Base-by-base conservation (phyloP, 92 coral and sea anemone genomes). In the Parazoanthus swiftii region DNA sequence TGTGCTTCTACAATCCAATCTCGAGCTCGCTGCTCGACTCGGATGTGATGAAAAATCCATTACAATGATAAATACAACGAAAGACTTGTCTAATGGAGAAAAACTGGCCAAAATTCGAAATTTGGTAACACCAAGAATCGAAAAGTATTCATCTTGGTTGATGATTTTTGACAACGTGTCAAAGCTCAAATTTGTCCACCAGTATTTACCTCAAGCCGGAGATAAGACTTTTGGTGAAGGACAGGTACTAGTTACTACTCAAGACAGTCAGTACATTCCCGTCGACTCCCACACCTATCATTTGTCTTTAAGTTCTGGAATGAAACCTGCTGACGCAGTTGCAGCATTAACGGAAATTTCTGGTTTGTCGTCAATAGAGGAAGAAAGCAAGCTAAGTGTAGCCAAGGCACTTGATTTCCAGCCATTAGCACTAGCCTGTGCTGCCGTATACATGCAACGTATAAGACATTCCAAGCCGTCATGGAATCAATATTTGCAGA, bases 361-460 rank as follows among this genome's bases (percentile, higher is more conserved):
- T 51, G 70, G 71, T 21, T 36, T 72, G 35, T 72, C 42, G 42
- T 1, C 42, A 4, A 67, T 44, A 23, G 58, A 85, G 75, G 88
- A 85, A 29, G 71, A 77, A 25, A 65, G 51, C 67, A 36, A 72
- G 36, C 26, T 72, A 65, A 14, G 23, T 3, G 81, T 85, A 36
- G 88, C 88, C 14, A 65, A 83, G 20, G 54, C 44, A 75, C 75
- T 83, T 26, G 87, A 83, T 67, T 65, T 67, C 74, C 88, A 85
- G 37, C 88, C 89, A 4, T 25, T 86, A 20, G 89, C 89, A 59
- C 50, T 87, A 73, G 90, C 86, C 25, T 81, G 85, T 35, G 90
- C 86, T 5, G 90, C 90, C 8, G 85, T 79, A n/a, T 79, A 88
- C 90, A 26, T 76, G 82, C 71, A 39, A 51, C 35, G 82, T 14